These are phyloP conservation scores for Cepaea nemoralis DNA, from an alignment of 1,140 invertebrate genomes.

Conservation along the genomic window DNA sequence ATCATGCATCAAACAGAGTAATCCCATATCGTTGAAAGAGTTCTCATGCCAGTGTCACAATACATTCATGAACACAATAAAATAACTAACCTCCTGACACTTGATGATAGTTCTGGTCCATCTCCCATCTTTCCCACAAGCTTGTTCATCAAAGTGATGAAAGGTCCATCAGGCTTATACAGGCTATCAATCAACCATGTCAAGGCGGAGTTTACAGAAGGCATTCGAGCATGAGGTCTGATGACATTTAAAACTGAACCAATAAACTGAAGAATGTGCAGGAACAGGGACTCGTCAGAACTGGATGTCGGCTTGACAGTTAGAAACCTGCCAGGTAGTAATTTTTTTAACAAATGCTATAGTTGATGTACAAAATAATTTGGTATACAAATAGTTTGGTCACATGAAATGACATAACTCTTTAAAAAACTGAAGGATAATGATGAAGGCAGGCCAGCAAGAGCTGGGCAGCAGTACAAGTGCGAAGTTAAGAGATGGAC, in stretches of 20 bases:
- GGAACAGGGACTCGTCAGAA: constrained; percentile 63
- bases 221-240: constrained; percentile 41
- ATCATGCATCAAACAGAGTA: too few species aligned
- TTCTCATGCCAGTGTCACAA: too few species aligned
- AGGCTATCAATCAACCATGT: constrained; percentile 63
- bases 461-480: too few species aligned
- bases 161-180: constrained; percentile 61
- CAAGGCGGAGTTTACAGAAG: constrained; percentile 53
- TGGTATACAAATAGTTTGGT: too few species aligned
- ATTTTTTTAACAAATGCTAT: constrained; percentile 33
- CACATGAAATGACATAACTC: too few species aligned
- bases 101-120: constrained; percentile 32
- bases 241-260: constrained; percentile 48
- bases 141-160: constrained; percentile 62
- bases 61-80: background rate
- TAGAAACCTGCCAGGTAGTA: constrained; percentile 70
- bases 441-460: too few species aligned
- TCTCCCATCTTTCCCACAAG: constrained; percentile 49
- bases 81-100: background rate
- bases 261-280: constrained; percentile 63
- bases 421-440: too few species aligned
- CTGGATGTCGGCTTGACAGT: constrained; percentile 61
- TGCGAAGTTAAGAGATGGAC: too few species aligned
- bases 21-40: too few species aligned
- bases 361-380: too few species aligned